Percentiles rank a stretch among this genome's conserved stretches.
phyloP scores from a whole-genome alignment of 2,888 invertebrate genomes.

The Coelogynopora nodosa region DNA sequence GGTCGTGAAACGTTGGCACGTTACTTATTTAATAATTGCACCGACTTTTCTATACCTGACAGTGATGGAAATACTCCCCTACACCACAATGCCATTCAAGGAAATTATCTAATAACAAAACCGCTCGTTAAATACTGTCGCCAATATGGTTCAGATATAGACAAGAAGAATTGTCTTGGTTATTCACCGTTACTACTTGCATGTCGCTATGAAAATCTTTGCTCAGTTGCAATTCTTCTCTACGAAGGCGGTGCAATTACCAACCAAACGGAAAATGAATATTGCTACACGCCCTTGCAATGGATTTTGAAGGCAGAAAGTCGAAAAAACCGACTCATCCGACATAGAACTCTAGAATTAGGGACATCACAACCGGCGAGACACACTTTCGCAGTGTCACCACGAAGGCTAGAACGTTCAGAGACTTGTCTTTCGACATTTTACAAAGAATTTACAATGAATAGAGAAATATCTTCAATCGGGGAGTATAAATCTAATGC shows the following conservation, averaged over 20 bases:
- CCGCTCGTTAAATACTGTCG: conserved; percentile 49
- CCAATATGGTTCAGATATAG: conserved; percentile 55
- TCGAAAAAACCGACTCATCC: background rate
- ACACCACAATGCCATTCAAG: conserved; percentile 55
- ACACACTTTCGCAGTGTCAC: background rate
- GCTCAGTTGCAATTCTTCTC: conserved; percentile 54
- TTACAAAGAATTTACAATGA: conserved; percentile 3
- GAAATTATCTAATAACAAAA: conserved; percentile 53
- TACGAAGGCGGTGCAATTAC: conserved; percentile 53
- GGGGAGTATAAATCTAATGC: background rate
- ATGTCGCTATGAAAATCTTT: conserved; percentile 56
- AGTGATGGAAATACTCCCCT: conserved; percentile 59
- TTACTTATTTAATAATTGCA: conserved; percentile 53
- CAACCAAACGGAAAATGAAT: conserved; percentile 55
- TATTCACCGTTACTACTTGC: conserved; percentile 57
- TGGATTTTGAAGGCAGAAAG: conserved; percentile 51
- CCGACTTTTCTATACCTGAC: conserved; percentile 55
- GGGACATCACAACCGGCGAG: background rate
- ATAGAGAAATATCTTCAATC: background rate
- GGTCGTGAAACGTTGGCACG: conserved; percentile 53
- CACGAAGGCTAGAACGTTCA: background rate
- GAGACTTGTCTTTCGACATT: background rate
- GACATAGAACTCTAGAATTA: background rate
- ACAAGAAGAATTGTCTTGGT: conserved; percentile 55
- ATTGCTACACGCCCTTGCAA: conserved; percentile 54